Evolutionary conservation across 2,888 invertebrate genomes (phyloP).

Genomic region (Nymphalis polychloros): DNA sequence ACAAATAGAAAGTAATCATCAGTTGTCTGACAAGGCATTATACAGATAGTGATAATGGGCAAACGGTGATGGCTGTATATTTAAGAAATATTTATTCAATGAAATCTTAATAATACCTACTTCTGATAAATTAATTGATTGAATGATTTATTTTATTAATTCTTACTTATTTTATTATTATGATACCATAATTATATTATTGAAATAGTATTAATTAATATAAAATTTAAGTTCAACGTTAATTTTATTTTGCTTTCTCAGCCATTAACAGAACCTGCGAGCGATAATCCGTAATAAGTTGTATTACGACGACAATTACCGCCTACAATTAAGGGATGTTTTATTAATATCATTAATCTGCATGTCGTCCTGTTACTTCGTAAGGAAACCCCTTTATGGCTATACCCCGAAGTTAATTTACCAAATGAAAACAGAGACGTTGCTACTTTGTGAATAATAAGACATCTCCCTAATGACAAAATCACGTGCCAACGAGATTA

Average conservation of each 20-base stretch:
- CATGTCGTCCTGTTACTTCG: slow-evolving; percentile 52
- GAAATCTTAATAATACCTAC: too few relatives aligned
- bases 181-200: too few relatives aligned
- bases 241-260: slow-evolving; percentile 2
- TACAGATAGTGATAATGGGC: too few relatives aligned
- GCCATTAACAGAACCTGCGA: slow-evolving; percentile 2
- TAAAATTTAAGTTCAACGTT: background rate
- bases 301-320: slow-evolving; percentile 26
- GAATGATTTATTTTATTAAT: too few relatives aligned
- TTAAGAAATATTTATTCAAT: too few relatives aligned
- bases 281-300: slow-evolving; percentile 26
- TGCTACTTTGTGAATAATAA: slow-evolving; percentile 66
- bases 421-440: slow-evolving; percentile 68
- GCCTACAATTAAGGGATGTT: slow-evolving; percentile 45
- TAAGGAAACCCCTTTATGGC: slow-evolving; percentile 56
- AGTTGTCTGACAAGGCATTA: too few relatives aligned
- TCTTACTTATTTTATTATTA: too few relatives aligned
- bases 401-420: slow-evolving; percentile 65
- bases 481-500: slow-evolving; percentile 54
- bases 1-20: too few relatives aligned
- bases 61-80: too few relatives aligned
- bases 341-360: slow-evolving; percentile 67
- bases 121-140: too few relatives aligned
- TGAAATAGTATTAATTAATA: background rate
- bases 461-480: slow-evolving; percentile 68